Conservation (phyloP, 92 coral and sea anemone genomes). For the Pocillopora grandis region DNA sequence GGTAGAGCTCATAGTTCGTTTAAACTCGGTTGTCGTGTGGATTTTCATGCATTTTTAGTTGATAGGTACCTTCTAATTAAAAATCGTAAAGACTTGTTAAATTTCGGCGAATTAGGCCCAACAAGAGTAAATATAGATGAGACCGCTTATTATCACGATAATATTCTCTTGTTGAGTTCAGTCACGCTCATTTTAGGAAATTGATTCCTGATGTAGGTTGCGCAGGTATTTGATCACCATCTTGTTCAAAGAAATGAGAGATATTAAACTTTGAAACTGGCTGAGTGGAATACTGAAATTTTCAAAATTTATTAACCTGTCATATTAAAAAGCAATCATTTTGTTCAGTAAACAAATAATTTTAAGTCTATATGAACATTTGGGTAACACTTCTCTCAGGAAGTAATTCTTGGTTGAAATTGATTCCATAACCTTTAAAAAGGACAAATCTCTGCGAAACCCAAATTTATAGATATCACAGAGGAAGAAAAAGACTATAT, state of each 20-base stretch:
- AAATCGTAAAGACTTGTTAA: neutral
- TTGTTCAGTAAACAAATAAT: neutral
- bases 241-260: neutral
- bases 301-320: neutral
- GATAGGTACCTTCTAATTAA: neutral
- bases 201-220: neutral
- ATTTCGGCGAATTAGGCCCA: conserved; percentile 15
- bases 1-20: too few species aligned
- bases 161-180: neutral
- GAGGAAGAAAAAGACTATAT: too few species aligned
- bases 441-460: too few species aligned
- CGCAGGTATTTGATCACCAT: neutral
- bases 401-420: neutral
- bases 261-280: neutral
- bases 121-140: neutral
- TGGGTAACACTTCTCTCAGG: neutral
- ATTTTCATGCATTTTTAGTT: neutral
- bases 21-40: neutral
- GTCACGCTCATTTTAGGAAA: neutral
- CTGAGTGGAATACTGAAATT: neutral
- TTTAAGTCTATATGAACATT: neutral
- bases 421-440: too few species aligned
- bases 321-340: conserved; percentile 2
- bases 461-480: too few species aligned
- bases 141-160: neutral